Percentiles rank a stretch among this genome's conserved stretches.
These are phyloP conservation scores for Artibeus jamaicensis DNA, from an alignment of 2,797 vertebrate species.

Conservation along the genomic window DNA sequence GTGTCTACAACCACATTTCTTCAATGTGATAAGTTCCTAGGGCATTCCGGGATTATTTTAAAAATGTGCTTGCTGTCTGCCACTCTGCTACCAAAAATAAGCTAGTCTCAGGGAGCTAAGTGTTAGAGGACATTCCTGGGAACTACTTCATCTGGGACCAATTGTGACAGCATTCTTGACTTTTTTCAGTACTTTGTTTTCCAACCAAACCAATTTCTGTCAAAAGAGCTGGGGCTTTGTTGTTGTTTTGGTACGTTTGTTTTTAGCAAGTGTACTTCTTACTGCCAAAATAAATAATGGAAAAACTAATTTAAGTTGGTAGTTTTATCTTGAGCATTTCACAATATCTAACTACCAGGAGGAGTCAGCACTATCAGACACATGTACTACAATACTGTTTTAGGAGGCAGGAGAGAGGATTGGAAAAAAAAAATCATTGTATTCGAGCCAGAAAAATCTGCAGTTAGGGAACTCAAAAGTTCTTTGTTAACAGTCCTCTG, in stretches of 20 bases:
- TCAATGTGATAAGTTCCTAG: not conserved
- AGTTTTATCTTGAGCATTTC: constrained; percentile 36
- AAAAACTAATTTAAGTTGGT: constrained; percentile 17
- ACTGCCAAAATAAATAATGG: not conserved
- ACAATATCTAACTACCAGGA: not conserved
- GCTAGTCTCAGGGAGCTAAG: not conserved
- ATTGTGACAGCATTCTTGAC: constrained; percentile 33
- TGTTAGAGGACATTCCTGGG: constrained; percentile 47
- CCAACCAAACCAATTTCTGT: not conserved
- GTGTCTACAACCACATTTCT: not conserved
- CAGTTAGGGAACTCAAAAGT: constrained; percentile 10
- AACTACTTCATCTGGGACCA: not conserved
- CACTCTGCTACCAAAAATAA: constrained; percentile 65
- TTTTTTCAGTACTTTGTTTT: not conserved
- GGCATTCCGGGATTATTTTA: not conserved
- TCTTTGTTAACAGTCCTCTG: constrained; percentile 21
- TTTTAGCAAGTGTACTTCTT: not conserved
- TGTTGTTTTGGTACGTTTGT: not conserved
- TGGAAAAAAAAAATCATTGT: not conserved
- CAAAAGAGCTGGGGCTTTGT: not conserved
- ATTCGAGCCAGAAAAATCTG: not conserved
- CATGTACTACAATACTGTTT: not conserved
- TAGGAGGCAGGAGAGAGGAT: not conserved
- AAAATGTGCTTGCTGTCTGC: constrained; percentile 42
- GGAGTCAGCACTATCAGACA: not conserved